Evolutionary conservation across 2,797 vertebrate species (phyloP).

Genomic region (Myoxocephalus aenaeus): DNA sequence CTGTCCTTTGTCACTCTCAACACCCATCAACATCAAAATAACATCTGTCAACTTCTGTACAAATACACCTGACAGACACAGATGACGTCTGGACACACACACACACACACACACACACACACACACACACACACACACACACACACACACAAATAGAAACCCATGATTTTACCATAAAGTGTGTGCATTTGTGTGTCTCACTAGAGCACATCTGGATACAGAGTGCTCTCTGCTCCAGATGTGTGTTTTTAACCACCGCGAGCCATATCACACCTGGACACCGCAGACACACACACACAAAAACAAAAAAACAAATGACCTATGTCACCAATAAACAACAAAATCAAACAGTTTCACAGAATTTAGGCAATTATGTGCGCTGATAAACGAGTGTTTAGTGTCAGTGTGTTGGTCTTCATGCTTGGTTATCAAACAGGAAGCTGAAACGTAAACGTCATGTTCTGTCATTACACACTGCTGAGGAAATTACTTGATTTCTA

Average conservation of each 20-base stretch:
- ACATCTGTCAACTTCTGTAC: constrained; percentile 84
- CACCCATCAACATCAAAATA: constrained; percentile 81
- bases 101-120: background rate
- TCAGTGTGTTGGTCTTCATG: background rate
- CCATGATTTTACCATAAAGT: constrained; percentile 20
- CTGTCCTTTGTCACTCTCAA: constrained; percentile 66
- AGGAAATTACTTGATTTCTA: constrained; percentile 40
- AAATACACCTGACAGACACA: constrained; percentile 83
- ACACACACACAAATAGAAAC: constrained; percentile 31
- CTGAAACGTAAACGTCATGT: constrained; percentile 3
- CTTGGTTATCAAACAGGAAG: background rate
- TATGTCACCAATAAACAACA: constrained; percentile 45
- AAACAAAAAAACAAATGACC: constrained; percentile 40
- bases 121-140: constrained; percentile 22
- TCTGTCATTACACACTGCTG: constrained; percentile 8
- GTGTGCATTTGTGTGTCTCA: constrained; percentile 9
- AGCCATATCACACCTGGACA: constrained; percentile 83
- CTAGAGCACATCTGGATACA: constrained; percentile 81
- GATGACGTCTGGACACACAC: constrained; percentile 75
- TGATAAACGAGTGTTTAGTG: background rate
- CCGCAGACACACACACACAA: constrained; percentile 32
- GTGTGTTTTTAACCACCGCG: constrained; percentile 75
- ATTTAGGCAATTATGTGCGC: background rate
- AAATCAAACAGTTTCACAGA: constrained; percentile 11
- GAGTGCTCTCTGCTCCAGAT: constrained; percentile 78